Conservation (phyloP, 1,140 invertebrate genomes). For the Dendroctonus ponderosae region DNA sequence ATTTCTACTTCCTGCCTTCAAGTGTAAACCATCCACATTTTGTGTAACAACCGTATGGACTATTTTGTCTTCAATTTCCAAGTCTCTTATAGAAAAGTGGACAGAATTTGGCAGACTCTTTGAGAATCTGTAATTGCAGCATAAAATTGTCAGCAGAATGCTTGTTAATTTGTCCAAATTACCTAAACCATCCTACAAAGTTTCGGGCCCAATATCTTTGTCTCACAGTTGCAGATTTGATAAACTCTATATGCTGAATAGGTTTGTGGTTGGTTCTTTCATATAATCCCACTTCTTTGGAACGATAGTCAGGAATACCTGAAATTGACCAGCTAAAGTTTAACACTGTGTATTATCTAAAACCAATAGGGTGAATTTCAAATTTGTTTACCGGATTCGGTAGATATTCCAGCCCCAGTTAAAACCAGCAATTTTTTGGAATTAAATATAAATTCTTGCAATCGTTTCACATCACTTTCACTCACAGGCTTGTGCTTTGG, state of each 20-base stretch:
- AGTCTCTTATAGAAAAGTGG: conserved; percentile 62
- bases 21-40: conserved; percentile 93
- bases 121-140: conserved; percentile 58
- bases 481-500: conserved; percentile 68
- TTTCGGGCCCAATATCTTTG: conserved; percentile 95
- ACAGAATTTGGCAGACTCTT: conserved; percentile 64
- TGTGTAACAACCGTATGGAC: conserved; percentile 74
- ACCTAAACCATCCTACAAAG: conserved; percentile 82
- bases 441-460: conserved; percentile 65
- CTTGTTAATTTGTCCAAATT: not conserved
- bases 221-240: conserved; percentile 66
- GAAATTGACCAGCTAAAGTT: conserved; percentile 22
- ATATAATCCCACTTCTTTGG: conserved; percentile 89
- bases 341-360: too few species aligned
- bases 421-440: conserved; percentile 69
- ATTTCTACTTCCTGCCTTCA: conserved; percentile 82
- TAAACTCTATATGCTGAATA: conserved; percentile 82
- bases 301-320: conserved; percentile 94
- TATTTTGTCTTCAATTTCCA: conserved; percentile 58
- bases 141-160: not conserved
- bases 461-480: conserved; percentile 59
- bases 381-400: conserved; percentile 69
- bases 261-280: conserved; percentile 79
- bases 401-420: conserved; percentile 94
- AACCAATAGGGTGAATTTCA: too few species aligned